These are phyloP conservation scores for Eptesicus fuscus DNA, from an alignment of 2,113 vertebrate species.

Conservation along the genomic window DNA sequence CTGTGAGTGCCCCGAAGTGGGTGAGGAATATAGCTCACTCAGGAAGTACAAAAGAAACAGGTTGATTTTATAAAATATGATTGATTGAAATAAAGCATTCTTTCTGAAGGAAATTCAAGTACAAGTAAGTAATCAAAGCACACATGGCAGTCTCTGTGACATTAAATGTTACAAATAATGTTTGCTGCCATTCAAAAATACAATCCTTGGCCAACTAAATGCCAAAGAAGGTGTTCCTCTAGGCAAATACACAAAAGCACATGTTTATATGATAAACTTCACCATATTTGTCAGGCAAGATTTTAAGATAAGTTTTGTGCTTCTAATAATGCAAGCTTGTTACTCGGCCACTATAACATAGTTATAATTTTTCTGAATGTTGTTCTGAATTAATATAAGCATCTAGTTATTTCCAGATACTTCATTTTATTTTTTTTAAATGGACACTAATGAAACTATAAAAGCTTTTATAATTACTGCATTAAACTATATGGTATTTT, in stretches of 20 bases:
- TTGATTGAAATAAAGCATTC: slow-evolving; percentile 48
- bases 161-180: slow-evolving; percentile 16
- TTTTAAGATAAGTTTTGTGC: slow-evolving; percentile 41
- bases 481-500: background rate
- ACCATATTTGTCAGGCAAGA: background rate
- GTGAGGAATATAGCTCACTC: background rate
- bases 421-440: background rate
- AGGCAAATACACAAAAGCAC: background rate
- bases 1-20: accelerated
- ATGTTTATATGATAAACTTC: background rate
- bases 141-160: slow-evolving; percentile 25
- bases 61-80: slow-evolving; percentile 5
- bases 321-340: background rate
- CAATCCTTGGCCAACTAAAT: slow-evolving; percentile 28
- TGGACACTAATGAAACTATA: background rate
- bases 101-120: slow-evolving; percentile 39
- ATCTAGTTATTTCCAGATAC: background rate
- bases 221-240: slow-evolving; percentile 5
- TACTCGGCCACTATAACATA: background rate
- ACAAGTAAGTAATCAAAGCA: slow-evolving; percentile 9
- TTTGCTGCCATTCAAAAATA: slow-evolving; percentile 22
- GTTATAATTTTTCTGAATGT: background rate
- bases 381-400: background rate
- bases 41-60: background rate
- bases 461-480: background rate